Base-by-base conservation (phyloP, 2,113 vertebrate genomes). In the Anolis sagrei region DNA sequence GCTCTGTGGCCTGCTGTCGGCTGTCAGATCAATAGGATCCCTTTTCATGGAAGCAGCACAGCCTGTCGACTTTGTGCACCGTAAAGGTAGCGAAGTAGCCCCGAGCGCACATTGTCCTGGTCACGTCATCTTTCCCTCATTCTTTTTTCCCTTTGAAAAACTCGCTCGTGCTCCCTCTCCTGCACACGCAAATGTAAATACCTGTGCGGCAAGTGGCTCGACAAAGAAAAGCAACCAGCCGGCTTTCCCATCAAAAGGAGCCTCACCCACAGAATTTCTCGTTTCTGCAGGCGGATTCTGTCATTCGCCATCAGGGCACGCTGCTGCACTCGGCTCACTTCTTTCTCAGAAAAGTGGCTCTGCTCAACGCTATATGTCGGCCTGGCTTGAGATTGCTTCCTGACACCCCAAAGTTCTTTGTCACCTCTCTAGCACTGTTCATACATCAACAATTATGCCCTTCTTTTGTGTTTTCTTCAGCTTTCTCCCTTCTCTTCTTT, bases 321-420 rank as follows among this genome's bases (percentile, higher is more conserved):
- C n/a, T n/a, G 72, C 27, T 21, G 39, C 1, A 25, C 48, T 44
- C 82, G 92, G 77, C 86, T 87, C 89, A 81, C 23, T 88, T 91
- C 76, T 79, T 89, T 81, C 84, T 69, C 92, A 27, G 21, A 86
- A 85, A 88, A 18, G 21, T 86, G 83, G 79, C 85, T 74, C 93
- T 82, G 89, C 90, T 27, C 23, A 8, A 66, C 19, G 64, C 86
- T 91, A 77, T 51, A 0, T 34, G 70, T 79, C 84, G 85, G 39
- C 89, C 70, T 91, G 83, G 29, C 34, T 88, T 83, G 62, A 86
- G 90, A 66, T 0, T 92, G 62, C 69, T 64, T 89, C 87, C 23
- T 10, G 85, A 88, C 88, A 16, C 69, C 36, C 32, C 16, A 88
- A 69, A 89, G 87, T 84, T 44, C 77, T 84, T 86, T 58, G 73